A percentile compares a stretch with the other conserved stretches of the same genome.
Evolutionary conservation across 2,888 invertebrate genomes (phyloP).

Genomic region (Crepidodera aurea): DNA sequence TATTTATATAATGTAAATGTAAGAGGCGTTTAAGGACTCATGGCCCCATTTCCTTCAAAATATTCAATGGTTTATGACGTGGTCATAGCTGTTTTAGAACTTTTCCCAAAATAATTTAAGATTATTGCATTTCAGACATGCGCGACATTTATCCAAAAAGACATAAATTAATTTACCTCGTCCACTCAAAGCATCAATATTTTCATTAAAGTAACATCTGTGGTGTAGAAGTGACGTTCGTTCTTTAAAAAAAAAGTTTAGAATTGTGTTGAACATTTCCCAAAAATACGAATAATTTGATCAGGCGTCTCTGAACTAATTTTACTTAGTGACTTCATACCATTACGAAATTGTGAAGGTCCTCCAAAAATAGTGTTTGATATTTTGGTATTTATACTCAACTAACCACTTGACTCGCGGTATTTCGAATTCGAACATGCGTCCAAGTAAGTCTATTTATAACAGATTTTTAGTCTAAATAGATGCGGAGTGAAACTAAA

Average conservation of each 20-base stretch:
- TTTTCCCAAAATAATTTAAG: not conserved
- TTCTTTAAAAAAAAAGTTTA: not conserved
- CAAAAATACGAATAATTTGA: constrained; percentile 28
- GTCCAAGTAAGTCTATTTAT: constrained; percentile 36
- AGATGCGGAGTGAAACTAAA: constrained; percentile 1
- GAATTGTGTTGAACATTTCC: constrained; percentile 9
- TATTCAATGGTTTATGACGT: too few relatives aligned
- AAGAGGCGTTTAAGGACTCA: too few relatives aligned
- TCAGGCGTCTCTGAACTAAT: constrained; percentile 32
- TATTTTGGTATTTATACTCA: constrained; percentile 36
- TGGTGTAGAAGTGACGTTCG: not conserved
- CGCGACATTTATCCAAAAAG: constrained; percentile 9
- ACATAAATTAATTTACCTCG: constrained; percentile 1
- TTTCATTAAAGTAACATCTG: not conserved
- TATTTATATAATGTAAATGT: too few relatives aligned
- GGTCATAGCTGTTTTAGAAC: too few relatives aligned
- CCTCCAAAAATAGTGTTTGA: constrained; percentile 36
- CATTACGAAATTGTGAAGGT: constrained; percentile 37
- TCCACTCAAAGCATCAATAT: constrained; percentile 1
- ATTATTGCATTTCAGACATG: not conserved
- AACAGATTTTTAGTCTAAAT: constrained; percentile 19
- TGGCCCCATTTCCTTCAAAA: too few relatives aligned
- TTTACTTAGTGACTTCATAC: constrained; percentile 35
- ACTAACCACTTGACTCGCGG: constrained; percentile 29
- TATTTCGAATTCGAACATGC: constrained; percentile 34